Evolutionary conservation across 2,113 vertebrate species (phyloP), one percentile per base, ranked within the genome.

Genomic region (Octodon degus): DNA sequence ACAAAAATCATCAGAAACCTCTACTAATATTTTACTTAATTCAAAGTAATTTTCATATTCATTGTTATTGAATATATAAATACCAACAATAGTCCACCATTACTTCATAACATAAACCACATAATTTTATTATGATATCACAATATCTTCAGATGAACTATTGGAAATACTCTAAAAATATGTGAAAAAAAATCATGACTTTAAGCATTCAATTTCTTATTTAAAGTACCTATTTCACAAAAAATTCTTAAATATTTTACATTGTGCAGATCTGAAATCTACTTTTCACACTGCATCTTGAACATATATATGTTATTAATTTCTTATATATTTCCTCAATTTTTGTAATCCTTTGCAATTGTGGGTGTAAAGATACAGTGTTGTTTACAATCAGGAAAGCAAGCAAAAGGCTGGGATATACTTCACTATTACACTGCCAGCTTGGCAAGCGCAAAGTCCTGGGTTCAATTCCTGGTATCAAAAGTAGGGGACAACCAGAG

Each of bases 31-130:
- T 50, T 95, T 67, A 7, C 81, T 17, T 72, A 32, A 77, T 30
- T 77, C 12, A 37, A n/a, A 43, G 47, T 0, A 16, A 62, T 0
- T 43, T 4, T 19, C 4, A 74, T 7, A 0, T 74, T n/a, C 14
- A 79, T 0, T 32, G 6, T 34, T 55, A 84, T 19, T 43, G 37
- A 89, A 67, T 76, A 43, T 43, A 76, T 43, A 27, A 43, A 43
- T 76, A 25, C 11, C 70, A 72, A 37, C 37, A 72, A 25, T 76
- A 17, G 0, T 74, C 17, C 2, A 34, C 72, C 27, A 27, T 43
- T 81, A 50, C 43, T 7, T 62, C 32, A 74, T 43, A 47, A 10
- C 11, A 4, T 10, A 67, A 3, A 17, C 7, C 76, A 32, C 6
- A 81, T 22, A 76, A 24, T 55, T 34, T 32, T 63, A 30, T 74